Base-by-base conservation (phyloP, 2,888 invertebrate species). In the Mayetiola destructor region DNA sequence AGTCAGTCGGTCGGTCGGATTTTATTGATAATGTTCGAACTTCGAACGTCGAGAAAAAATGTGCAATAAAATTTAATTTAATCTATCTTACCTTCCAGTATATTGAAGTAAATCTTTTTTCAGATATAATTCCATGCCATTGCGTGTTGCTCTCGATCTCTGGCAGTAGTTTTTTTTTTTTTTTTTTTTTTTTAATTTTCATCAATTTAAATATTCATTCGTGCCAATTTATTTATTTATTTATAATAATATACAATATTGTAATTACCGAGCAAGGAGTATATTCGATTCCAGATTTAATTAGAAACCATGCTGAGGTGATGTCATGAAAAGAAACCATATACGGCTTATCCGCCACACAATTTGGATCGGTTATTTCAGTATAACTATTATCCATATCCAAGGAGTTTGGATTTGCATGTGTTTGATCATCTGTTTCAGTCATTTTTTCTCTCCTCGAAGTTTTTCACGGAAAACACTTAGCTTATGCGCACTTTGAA, bases 91-190 rank as follows among this genome's bases (percentile, higher is more conserved):
- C 88, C 91, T 94, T 68, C 95, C 95, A n/a, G 95, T 96, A 61
- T 81, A 83, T 73, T 95, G 94, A 14, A 92, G 77, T 68, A 90
- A 94, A 70, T 96, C 95, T 69, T 93, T 93, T 73, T 95, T 96
- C 64, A 95, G 78, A 71, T 81, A 95, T 61, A 96, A 78, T 32
- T 93, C 85, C 84, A 94, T 88, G 48, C 83, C 88, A 57, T 48
- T 48, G 16, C 27, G 27, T 4, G 48, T 27, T n/a, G 48, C 3
- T n/a, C 48, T 48, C 12, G 48, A 48, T 48, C 27, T 48, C 48
- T 48, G 16, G 10, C 18, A 16, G 4, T 23, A 23, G 4, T 12
- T n/a, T 37, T 12, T 32, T 32, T 32, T 6, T 32, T 32, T 32
- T 6, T 32, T 6, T 32, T 6, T 32, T 6, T 32, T 6, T 32